Evolutionary conservation across 2,888 invertebrate genomes (phyloP), one percentile per base, ranked within the genome.

Genomic region (Trichopoda pennipes): DNA sequence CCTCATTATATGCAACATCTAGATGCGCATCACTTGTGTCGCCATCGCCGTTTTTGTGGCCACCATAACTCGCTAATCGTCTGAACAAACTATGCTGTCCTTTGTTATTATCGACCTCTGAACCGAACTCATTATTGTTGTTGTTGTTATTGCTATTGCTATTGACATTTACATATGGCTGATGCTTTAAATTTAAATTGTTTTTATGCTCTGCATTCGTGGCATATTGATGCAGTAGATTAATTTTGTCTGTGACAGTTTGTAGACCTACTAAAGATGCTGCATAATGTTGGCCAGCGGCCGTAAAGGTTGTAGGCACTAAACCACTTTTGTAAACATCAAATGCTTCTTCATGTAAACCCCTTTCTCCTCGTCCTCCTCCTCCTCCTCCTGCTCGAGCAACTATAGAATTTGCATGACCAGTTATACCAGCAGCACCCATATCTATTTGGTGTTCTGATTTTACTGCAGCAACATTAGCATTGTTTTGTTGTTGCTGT

Each of bases 211-310:
- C 72, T 16, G 70, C 80, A 66, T 53, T 73, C 1, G 21, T 72
- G 28, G 51, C 73, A 77, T 60, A 47, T 10, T 44, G 58, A 35
- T 63, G 58, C 49, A 61, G 19, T 32, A 12, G 38, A 72, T 77
- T 79, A 42, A 42, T 74, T 55, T 55, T 73, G 53, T 75, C 66
- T 60, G 53, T 17, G 64, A 38, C 69, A 63, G 58, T 28, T 68
- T 66, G 69, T 55, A 61, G 19, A 21, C 72, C 72, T 64, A 16
- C 70, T 49, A 74, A 66, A 51, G 81, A 70, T 55, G 82, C 60
- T 56, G 63, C 83, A 82, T 86, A 85, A 84, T 88, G 86, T 84
- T 86, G 85, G 56, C 87, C 85, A 47, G 86, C 85, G 66, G 85
- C 83, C n/a, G 83, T 83, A 28, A 86, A 73, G 51, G 83, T 85